Conservation (phyloP, 1,140 invertebrate genomes). For the Whitmania pigra region DNA sequence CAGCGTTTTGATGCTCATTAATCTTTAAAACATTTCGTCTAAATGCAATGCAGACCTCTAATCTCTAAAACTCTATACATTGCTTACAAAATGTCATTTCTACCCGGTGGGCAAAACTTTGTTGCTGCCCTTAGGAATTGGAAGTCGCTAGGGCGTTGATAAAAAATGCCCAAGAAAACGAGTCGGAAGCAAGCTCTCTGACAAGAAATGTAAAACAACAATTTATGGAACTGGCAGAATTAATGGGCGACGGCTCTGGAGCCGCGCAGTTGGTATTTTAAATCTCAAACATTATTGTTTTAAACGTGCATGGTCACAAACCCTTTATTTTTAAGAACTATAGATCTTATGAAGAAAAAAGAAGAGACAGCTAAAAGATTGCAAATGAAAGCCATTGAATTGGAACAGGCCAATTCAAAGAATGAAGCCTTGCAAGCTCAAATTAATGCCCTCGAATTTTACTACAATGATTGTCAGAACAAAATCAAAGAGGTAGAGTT, state of each 20-base stretch:
- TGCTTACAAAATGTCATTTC: too few relatives aligned
- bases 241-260: conserved; percentile 42
- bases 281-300: too few relatives aligned
- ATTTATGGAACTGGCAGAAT: conserved; percentile 42
- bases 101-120: too few relatives aligned
- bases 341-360: conserved; percentile 34
- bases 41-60: too few relatives aligned
- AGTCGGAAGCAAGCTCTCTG: conserved; percentile 41
- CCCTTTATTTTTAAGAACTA: conserved; percentile 32
- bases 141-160: conserved; percentile 47
- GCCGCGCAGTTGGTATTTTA: conserved; percentile 26
- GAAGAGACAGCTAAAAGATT: conserved; percentile 34
- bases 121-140: conserved; percentile 36
- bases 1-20: too few relatives aligned
- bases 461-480: neutral
- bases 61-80: too few relatives aligned
- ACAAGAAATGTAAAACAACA: conserved; percentile 43
- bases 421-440: neutral
- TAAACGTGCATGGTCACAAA: neutral
- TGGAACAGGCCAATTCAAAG: conserved; percentile 1
- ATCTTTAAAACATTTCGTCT: too few relatives aligned
- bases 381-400: conserved; percentile 10
- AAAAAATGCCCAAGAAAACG: conserved; percentile 44
- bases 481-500: conserved; percentile 2
- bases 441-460: neutral